These are phyloP conservation scores for Diloba caeruleocephala DNA, from an alignment of 2,888 invertebrate genomes.

Conservation along the genomic window DNA sequence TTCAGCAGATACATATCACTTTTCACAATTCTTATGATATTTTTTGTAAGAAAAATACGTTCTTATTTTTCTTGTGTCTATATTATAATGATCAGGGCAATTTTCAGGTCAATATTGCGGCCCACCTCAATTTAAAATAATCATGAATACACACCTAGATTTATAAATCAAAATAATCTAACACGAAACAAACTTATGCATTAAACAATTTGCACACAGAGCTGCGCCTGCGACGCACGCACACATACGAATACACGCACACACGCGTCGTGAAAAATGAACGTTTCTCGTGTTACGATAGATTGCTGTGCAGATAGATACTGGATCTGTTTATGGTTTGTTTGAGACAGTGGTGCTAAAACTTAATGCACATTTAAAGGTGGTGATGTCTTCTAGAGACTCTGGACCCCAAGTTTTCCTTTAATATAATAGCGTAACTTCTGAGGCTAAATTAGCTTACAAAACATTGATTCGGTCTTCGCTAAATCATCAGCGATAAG, in stretches of 20 bases:
- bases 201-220: conserved; percentile 44
- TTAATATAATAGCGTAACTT: too few relatives aligned
- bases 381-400: too few relatives aligned
- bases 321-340: conserved; percentile 61
- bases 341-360: conserved; percentile 54
- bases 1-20: too few relatives aligned
- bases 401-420: too few relatives aligned
- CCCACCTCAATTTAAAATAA: conserved; percentile 6
- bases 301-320: conserved; percentile 61
- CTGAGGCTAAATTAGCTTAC: too few relatives aligned
- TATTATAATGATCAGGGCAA: neutral
- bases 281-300: conserved; percentile 68
- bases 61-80: too few relatives aligned
- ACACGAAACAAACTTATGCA: conserved; percentile 33
- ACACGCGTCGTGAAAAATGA: conserved; percentile 55
- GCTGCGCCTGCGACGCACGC: conserved; percentile 41
- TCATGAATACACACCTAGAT: conserved; percentile 9
- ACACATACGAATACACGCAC: conserved; percentile 24
- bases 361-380: conserved; percentile 28
- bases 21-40: too few relatives aligned
- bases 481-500: too few relatives aligned
- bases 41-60: too few relatives aligned
- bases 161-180: conserved; percentile 30
- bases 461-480: too few relatives aligned
- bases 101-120: neutral